Percentiles rank a stretch among this genome's conserved stretches.
Evolutionary conservation across 2,797 vertebrate species (phyloP).

Genomic region (Anabas testudineus): DNA sequence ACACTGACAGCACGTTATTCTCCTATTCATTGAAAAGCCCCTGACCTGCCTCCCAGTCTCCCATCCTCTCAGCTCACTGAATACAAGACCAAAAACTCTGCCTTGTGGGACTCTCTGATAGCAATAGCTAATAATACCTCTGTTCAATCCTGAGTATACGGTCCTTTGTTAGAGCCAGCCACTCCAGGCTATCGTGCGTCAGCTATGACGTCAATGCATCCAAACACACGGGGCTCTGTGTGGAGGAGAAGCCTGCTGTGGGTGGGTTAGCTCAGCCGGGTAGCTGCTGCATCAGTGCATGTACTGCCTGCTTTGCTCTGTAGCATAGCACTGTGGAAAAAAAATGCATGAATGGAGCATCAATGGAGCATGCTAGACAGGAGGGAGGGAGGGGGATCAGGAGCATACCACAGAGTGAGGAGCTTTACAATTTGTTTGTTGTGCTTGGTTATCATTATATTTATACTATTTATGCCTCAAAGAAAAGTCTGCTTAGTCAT

Average conservation of each 20-base stretch:
- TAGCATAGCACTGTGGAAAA: constrained; percentile 21
- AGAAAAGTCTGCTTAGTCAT: no score
- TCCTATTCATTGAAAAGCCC: constrained; percentile 39
- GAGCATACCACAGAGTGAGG: background rate
- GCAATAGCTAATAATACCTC: constrained; percentile 79
- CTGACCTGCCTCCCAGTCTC: background rate
- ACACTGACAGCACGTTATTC: constrained; percentile 6
- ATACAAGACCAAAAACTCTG: no score
- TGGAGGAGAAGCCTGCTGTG: constrained; percentile 67
- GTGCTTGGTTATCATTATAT: no score
- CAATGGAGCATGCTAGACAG: constrained; percentile 24
- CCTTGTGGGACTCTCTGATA: no score
- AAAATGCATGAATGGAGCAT: constrained; percentile 31
- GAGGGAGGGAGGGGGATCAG: background rate
- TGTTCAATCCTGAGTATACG: constrained; percentile 61
- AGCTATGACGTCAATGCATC: constrained; percentile 82
- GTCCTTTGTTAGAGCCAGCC: constrained; percentile 78
- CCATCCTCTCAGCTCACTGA: constrained; percentile 31
- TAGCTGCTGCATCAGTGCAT: constrained; percentile 28
- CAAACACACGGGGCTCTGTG: constrained; percentile 71
- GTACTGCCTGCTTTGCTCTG: constrained; percentile 32
- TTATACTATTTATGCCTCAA: no score
- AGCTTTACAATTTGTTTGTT: no score
- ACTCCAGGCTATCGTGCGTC: constrained; percentile 78
- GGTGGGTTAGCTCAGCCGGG: constrained; percentile 39